These are phyloP conservation scores for Cetoscarus ocellatus DNA, from an alignment of 2,797 vertebrate genomes.

Conservation along the genomic window DNA sequence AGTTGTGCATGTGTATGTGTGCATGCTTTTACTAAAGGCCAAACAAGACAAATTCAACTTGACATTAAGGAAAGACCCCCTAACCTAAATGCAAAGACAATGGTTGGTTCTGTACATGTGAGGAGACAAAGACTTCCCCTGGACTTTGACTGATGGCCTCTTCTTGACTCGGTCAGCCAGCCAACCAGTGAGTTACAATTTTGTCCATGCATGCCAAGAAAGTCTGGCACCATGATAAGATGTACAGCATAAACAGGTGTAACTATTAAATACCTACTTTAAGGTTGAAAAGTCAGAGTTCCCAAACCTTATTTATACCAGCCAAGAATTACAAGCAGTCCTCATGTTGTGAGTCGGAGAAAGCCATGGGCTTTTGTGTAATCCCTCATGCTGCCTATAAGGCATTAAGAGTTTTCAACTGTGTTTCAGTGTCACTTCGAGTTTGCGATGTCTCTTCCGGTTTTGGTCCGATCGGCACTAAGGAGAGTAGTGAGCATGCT, in stretches of 20 bases:
- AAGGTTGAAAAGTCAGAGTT: no score
- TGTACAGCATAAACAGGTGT: slow-evolving; percentile 34
- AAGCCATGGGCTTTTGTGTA: no score
- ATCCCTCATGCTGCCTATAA: no score
- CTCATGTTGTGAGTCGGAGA: no score
- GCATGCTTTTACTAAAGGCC: slow-evolving; percentile 58
- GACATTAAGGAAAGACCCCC: slow-evolving; percentile 55
- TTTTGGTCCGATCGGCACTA: no score
- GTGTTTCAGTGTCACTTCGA: no score
- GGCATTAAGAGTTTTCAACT: no score
- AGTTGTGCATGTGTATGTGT: slow-evolving; percentile 3
- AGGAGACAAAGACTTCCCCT: slow-evolving; percentile 24
- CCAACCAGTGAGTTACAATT: not conserved
- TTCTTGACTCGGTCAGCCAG: slow-evolving; percentile 27
- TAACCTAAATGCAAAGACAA: slow-evolving; percentile 39
- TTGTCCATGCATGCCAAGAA: slow-evolving; percentile 24
- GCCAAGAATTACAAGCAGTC: no score
- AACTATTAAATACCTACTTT: not conserved
- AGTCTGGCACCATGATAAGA: slow-evolving; percentile 15
- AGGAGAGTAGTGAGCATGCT: no score
- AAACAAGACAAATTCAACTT: slow-evolving; percentile 65
- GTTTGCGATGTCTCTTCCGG: no score
- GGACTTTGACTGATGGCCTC: slow-evolving; percentile 50
- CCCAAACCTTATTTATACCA: no score
- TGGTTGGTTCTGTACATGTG: slow-evolving; percentile 15